phyloP scores from a whole-genome alignment of 2,888 invertebrate genomes.

The Macroteleia sp. region DNA sequence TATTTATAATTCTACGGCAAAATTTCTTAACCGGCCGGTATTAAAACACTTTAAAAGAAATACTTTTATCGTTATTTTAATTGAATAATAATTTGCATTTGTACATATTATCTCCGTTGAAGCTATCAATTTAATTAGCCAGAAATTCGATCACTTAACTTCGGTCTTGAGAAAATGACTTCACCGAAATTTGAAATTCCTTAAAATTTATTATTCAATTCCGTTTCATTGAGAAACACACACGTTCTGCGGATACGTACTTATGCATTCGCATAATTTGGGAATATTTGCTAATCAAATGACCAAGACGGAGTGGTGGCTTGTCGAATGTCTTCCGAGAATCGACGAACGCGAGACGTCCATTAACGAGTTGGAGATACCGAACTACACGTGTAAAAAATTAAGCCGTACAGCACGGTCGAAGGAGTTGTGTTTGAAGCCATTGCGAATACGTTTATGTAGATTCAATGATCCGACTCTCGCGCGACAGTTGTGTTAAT shows the following conservation, averaged over 20 bases:
- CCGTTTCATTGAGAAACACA: slow-evolving; percentile 18
- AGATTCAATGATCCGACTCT: slow-evolving; percentile 72
- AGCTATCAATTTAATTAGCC: no score
- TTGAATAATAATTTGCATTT: no score
- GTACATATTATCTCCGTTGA: no score
- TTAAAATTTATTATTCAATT: slow-evolving; percentile 29
- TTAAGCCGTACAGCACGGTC: slow-evolving; percentile 66
- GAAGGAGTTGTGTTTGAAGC: slow-evolving; percentile 42
- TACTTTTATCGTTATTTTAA: no score
- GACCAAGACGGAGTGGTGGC: slow-evolving; percentile 21
- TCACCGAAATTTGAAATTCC: slow-evolving; percentile 11
- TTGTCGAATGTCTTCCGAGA: slow-evolving; percentile 67
- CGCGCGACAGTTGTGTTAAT: slow-evolving; percentile 32
- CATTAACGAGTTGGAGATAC: slow-evolving; percentile 75
- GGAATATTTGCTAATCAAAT: slow-evolving; percentile 49
- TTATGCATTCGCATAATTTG: slow-evolving; percentile 42
- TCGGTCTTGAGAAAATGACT: slow-evolving; percentile 6
- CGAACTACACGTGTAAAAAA: slow-evolving; percentile 79
- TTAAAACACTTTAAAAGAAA: no score
- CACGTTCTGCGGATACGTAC: slow-evolving; percentile 10
- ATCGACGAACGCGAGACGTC: slow-evolving; percentile 74
- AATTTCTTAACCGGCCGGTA: no score
- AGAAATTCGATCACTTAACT: slow-evolving; percentile 33
- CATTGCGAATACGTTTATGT: slow-evolving; percentile 73
- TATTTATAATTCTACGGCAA: no score